Evolutionary conservation across 2,888 invertebrate genomes (phyloP).

Genomic region (Strigamia transsilvanica): DNA sequence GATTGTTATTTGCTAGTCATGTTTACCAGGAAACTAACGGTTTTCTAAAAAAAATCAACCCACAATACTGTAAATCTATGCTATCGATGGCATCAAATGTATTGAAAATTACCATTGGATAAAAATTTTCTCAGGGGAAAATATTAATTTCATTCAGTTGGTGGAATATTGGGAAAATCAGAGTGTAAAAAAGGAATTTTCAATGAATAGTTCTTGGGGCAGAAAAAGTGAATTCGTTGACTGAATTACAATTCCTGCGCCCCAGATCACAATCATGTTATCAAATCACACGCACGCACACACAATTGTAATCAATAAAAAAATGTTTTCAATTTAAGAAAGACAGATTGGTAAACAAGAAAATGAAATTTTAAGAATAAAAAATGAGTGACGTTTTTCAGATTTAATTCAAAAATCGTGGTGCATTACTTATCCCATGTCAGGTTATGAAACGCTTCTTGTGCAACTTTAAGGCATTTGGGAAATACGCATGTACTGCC

Average conservation of each 20-base stretch:
- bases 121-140: no score
- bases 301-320: slow-evolving; percentile 33
- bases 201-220: not conserved
- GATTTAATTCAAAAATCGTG: not conserved
- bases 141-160: not conserved
- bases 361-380: not conserved
- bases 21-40: no score
- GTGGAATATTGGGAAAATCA: not conserved
- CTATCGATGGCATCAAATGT: no score
- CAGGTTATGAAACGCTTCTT: no score
- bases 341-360: not conserved
- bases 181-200: slow-evolving; percentile 31
- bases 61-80: no score
- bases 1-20: no score
- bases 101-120: no score
- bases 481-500: no score
- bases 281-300: not conserved
- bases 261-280: slow-evolving; percentile 16
- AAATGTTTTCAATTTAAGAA: not conserved
- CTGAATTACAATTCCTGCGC: slow-evolving; percentile 21
- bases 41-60: no score
- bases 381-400: not conserved
- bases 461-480: no score
- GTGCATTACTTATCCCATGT: not conserved
- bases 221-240: slow-evolving; percentile 26